Percentiles rank a stretch among this genome's conserved stretches.
These are phyloP conservation scores for Vicugna pacos DNA, from an alignment of 2,113 vertebrate genomes.

Conservation along the genomic window DNA sequence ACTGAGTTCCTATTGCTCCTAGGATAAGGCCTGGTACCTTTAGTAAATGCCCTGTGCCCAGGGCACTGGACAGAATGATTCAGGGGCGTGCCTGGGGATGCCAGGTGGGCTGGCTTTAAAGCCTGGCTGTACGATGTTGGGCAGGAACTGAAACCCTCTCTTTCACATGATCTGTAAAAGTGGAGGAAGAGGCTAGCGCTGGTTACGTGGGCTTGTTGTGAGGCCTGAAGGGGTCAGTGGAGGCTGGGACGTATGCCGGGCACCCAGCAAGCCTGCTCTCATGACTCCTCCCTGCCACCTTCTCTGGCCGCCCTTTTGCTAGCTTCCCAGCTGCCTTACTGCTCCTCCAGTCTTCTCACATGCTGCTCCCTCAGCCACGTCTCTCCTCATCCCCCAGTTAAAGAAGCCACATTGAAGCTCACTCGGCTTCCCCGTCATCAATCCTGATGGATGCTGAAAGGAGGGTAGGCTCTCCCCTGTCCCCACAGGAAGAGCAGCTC, in stretches of 20 bases:
- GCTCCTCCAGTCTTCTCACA: background rate
- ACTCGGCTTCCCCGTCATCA: background rate
- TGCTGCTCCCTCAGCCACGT: background rate
- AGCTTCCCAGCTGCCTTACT: background rate
- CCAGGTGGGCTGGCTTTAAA: background rate
- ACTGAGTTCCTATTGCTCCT: background rate
- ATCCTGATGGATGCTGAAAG: background rate
- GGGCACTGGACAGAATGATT: background rate
- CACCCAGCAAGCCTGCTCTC: too few species aligned
- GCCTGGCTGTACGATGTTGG: background rate
- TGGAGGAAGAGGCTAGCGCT: background rate
- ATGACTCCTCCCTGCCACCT: background rate
- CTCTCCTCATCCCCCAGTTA: background rate
- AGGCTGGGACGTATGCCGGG: background rate
- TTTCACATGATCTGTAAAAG: fast-evolving
- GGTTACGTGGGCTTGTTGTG: fast-evolving
- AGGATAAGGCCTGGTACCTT: background rate
- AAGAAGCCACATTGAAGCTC: too few species aligned
- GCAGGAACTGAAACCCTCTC: background rate
- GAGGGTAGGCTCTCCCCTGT: background rate
- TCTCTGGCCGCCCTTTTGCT: too few species aligned
- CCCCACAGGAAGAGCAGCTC: background rate
- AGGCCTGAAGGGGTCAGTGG: fast-evolving
- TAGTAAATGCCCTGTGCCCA: too few species aligned
- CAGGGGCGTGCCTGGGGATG: fast-evolving